These are phyloP conservation scores for Stomatorhinus ivindoensis DNA, from an alignment of 2,113 vertebrate species.

Conservation along the genomic window DNA sequence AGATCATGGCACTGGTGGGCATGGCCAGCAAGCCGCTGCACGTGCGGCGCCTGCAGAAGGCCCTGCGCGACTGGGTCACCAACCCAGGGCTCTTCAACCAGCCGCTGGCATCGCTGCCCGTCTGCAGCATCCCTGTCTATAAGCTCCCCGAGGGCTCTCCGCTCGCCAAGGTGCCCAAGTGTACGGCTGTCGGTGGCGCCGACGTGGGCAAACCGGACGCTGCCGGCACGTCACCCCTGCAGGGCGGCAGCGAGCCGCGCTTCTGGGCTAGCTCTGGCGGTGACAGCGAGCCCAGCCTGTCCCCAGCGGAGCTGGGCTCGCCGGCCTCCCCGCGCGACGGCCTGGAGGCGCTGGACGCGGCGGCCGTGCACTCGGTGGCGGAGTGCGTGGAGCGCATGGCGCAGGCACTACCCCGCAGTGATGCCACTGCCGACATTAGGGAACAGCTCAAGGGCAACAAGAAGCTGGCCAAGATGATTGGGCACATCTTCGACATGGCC, in stretches of 20 bases:
- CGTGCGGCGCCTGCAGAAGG: conserved; percentile 89
- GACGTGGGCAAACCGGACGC: conserved; percentile 61
- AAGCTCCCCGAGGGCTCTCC: conserved; percentile 85
- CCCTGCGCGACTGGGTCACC: conserved; percentile 94
- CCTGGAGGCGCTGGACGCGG: conserved; percentile 77
- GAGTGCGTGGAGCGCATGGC: conserved; percentile 91
- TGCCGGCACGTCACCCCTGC: conserved; percentile 62
- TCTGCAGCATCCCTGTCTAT: conserved; percentile 97
- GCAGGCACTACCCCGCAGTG: conserved; percentile 71
- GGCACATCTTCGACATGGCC: conserved; percentile 92
- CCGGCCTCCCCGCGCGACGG: conserved; percentile 86
- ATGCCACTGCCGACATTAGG: conserved; percentile 65
- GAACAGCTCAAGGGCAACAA: conserved; percentile 90
- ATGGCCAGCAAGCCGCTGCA: conserved; percentile 98
- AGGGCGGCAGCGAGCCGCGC: conserved; percentile 64
- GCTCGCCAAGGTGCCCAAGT: conserved; percentile 77
- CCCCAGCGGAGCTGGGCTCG: conserved; percentile 80
- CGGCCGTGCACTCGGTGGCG: conserved; percentile 79
- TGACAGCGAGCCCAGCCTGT: conserved; percentile 83
- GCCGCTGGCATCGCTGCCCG: conserved; percentile 86
- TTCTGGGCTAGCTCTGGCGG: conserved; percentile 82
- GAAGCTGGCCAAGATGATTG: conserved; percentile 94
- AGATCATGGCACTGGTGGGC: conserved; percentile 96
- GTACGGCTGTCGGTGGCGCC: conserved; percentile 66
- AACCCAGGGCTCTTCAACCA: conserved; percentile 95